Conservation (phyloP, 2,888 invertebrate species). For the Yponomeuta plumbellus region DNA sequence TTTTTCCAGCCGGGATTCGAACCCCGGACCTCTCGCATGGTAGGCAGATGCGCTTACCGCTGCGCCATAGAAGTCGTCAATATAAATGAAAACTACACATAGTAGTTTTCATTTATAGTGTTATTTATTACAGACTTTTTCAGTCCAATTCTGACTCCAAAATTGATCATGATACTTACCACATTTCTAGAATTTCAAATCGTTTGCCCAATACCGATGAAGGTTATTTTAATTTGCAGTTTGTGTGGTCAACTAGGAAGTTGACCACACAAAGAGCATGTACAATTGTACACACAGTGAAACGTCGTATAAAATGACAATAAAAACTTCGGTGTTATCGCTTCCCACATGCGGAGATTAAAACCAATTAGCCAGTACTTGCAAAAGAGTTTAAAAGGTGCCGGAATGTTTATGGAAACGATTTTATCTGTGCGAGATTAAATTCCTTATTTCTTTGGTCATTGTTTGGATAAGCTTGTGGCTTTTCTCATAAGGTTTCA, state of each 20-base stretch:
- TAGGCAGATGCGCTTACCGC: too few species aligned
- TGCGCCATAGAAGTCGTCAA: too few species aligned
- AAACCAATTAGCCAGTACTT: conserved; percentile 46
- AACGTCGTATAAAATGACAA: conserved; percentile 58
- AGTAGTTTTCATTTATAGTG: too few species aligned
- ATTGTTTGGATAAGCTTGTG: background rate
- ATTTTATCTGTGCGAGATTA: conserved; percentile 37
- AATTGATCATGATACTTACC: too few species aligned
- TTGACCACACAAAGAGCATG: conserved; percentile 16
- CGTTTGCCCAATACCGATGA: background rate
- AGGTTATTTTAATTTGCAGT: background rate
- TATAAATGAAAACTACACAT: too few species aligned
- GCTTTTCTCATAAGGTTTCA: background rate
- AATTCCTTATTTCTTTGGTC: conserved; percentile 4
- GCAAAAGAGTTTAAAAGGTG: conserved; percentile 43
- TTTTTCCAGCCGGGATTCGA: too few species aligned
- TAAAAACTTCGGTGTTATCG: conserved; percentile 38
- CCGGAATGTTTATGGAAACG: conserved; percentile 40
- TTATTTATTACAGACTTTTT: too few species aligned
- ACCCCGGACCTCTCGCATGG: too few species aligned
- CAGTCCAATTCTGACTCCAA: too few species aligned
- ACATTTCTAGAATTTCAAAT: too few species aligned
- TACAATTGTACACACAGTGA: conserved; percentile 25
- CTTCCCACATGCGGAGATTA: conserved; percentile 39
- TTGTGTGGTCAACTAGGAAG: conserved; percentile 21